phyloP scores from a whole-genome alignment of 2,888 invertebrate genomes.

The Rugalucina vietnamica region DNA sequence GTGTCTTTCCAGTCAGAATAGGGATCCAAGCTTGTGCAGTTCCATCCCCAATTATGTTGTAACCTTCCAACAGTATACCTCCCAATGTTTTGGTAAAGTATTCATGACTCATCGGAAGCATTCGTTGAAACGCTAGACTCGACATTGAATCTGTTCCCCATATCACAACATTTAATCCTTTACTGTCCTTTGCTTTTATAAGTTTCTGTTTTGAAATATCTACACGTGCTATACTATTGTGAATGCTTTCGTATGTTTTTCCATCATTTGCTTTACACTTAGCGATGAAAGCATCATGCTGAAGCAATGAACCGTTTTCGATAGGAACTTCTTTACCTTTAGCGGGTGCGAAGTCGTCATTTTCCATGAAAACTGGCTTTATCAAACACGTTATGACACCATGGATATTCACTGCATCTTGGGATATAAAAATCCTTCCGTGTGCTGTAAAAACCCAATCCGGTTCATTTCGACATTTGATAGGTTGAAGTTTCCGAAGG shows the following conservation, averaged over 20 bases:
- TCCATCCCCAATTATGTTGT: conserved; percentile 84
- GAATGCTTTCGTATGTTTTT: conserved; percentile 88
- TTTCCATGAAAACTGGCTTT: conserved; percentile 81
- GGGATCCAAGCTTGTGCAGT: conserved; percentile 90
- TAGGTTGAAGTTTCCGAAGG: not conserved
- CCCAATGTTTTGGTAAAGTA: conserved; percentile 74
- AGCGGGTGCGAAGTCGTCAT: conserved; percentile 68
- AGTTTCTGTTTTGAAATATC: conserved; percentile 3
- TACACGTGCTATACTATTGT: conserved; percentile 86
- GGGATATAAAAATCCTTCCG: conserved; percentile 86
- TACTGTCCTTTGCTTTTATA: not conserved
- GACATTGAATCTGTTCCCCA: conserved; percentile 95
- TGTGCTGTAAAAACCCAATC: conserved; percentile 93
- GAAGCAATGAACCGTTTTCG: conserved; percentile 63
- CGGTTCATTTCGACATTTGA: conserved; percentile 71
- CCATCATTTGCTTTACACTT: conserved; percentile 74
- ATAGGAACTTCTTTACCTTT: conserved; percentile 61
- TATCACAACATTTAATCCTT: conserved; percentile 89
- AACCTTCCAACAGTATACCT: conserved; percentile 87
- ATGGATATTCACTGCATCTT: conserved; percentile 83
- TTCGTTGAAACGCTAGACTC: conserved; percentile 87
- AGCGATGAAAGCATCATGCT: conserved; percentile 77
- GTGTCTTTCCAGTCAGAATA: conserved; percentile 91
- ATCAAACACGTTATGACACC: conserved; percentile 86
- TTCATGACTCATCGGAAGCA: conserved; percentile 74